Evolutionary conservation across 2,113 vertebrate species (phyloP), one percentile per base, ranked within the genome.

Genomic region (Hypomesus transpacificus): DNA sequence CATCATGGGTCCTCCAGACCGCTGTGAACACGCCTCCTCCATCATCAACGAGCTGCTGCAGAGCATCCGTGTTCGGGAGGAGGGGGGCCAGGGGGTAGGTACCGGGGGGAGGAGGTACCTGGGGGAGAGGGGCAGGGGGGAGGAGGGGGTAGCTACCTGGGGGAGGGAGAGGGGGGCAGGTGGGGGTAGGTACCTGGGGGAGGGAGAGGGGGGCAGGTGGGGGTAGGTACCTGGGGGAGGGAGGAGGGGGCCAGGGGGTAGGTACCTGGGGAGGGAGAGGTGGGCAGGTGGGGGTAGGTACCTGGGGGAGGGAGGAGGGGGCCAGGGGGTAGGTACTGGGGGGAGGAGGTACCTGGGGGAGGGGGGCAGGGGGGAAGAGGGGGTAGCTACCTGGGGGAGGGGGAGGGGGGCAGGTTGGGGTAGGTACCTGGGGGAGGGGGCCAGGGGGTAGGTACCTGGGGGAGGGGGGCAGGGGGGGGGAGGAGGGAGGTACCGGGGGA

Each of bases 1-100:
- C 74, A 95, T 97, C 69, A 95, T 95, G 93, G 95, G 95, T 3
- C 95, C 95, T 24, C 94, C 95, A 0, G 95, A 97, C 69, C 87
- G 95, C 67, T 96, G 95, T 75, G 93, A 96, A 77, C 95, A 97
- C 0, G 95, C 95, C 0, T 95, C 95, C 4, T 92, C 94, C 11
- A 95, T 97, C 69, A 96, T 97, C 87, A 94, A 92, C 3, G 95
- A 96, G 18, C 92, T 97, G 50, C 91, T 96, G 16, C 94, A 96
- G 87, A 96, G 94, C 83, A 93, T 97, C 74, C 85, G 95, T 68
- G 94, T 94, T 31, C 80, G 87, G 66, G 87, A 88, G 56, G 90
- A 87, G 68, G 84, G 87, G 0, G 89, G 88, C 0, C 83, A 88
- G n/a, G 89, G 88, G 82, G 90, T 90, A 77, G 71, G 89, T 76